These are phyloP conservation scores for Scleropages formosus DNA, from an alignment of 2,797 vertebrate genomes.

Conservation along the genomic window DNA sequence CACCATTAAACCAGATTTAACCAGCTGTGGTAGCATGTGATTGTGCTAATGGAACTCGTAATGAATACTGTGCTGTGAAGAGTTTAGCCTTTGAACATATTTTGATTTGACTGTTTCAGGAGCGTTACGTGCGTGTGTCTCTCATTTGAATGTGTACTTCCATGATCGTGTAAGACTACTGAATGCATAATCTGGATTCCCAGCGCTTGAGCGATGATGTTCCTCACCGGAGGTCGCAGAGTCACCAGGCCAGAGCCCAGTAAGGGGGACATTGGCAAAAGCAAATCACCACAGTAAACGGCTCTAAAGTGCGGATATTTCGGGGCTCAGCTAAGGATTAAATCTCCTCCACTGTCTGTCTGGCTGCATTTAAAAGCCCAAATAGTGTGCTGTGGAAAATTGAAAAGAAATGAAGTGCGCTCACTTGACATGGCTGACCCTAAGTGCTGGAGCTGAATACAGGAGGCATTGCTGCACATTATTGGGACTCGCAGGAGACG, in stretches of 20 bases:
- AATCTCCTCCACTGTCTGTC: conserved; percentile 25
- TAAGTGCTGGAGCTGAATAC: conserved; percentile 57
- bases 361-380: conserved; percentile 35
- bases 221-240: neutral
- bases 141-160: neutral
- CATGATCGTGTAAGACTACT: neutral
- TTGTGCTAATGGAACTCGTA: neutral
- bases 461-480: conserved; percentile 61
- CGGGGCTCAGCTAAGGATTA: conserved; percentile 29
- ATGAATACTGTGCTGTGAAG: neutral
- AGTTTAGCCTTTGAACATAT: neutral
- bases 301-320: conserved; percentile 27
- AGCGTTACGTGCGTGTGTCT: too few species aligned
- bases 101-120: neutral
- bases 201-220: neutral
- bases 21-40: too few species aligned
- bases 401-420: conserved; percentile 61
- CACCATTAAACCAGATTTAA: too few species aligned
- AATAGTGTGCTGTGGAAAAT: conserved; percentile 44
- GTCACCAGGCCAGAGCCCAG: too few species aligned
- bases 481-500: conserved; percentile 50
- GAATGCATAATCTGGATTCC: conserved; percentile 4
- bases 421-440: conserved; percentile 70
- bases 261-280: neutral
- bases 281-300: conserved; percentile 35